phyloP scores from a whole-genome alignment of 2,888 invertebrate species.

The Nasonia oneida region DNA sequence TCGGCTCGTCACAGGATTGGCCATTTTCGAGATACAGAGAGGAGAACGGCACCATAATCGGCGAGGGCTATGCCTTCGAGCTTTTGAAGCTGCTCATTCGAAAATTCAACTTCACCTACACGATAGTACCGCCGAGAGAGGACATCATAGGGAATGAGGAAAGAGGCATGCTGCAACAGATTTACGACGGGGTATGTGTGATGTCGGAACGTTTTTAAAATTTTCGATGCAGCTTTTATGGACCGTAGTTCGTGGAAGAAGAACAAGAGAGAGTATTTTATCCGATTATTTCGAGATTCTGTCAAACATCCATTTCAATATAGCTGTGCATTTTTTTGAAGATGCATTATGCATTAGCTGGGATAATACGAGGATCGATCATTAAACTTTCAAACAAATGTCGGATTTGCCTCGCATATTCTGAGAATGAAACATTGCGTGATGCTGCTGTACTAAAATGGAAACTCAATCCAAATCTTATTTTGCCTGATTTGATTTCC shows the following conservation, averaged over 20 bases:
- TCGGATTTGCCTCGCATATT: no score
- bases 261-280: background rate
- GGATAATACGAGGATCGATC: background rate
- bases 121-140: slow-evolving; percentile 83
- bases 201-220: background rate
- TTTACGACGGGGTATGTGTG: slow-evolving; percentile 81
- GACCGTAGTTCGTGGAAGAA: background rate
- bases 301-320: no score
- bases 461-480: no score
- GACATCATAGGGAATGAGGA: slow-evolving; percentile 82
- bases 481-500: no score
- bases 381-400: background rate
- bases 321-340: background rate
- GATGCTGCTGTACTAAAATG: no score
- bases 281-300: background rate
- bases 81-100: slow-evolving; percentile 85
- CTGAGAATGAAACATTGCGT: no score
- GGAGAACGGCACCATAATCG: slow-evolving; percentile 82
- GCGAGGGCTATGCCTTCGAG: slow-evolving; percentile 87
- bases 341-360: background rate
- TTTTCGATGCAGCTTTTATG: background rate
- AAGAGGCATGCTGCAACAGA: slow-evolving; percentile 84
- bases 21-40: slow-evolving; percentile 74
- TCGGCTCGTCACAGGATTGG: slow-evolving; percentile 69
- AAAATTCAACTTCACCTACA: slow-evolving; percentile 88